Base-by-base conservation (phyloP, 2,797 vertebrate genomes). In the Sylvia borin region DNA sequence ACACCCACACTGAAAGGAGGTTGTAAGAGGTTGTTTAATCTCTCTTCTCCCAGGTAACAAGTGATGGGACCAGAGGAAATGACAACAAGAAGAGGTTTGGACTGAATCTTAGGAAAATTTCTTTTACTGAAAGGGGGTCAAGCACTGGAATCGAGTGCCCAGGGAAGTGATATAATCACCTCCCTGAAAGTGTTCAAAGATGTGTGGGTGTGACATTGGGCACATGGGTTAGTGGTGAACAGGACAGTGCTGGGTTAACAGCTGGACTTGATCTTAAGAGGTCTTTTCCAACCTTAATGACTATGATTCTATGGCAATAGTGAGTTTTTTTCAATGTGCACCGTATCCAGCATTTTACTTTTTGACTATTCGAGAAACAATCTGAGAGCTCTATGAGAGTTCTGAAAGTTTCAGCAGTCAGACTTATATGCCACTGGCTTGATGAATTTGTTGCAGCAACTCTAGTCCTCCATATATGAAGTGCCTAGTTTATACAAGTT, bases 401-500 rank as follows among this genome's bases (percentile, higher is more conserved):
- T 54, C 36, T 32, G 22, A 50, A 12, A 84, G 31, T 89, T 64
- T 47, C 43, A 82, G 54, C 34, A 55, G 12, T 29, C 61, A 79
- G 64, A 55, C 18, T 74, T 71, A 21, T 0, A 60, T 8, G 19
- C 18, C 21, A 60, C 29, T n/a, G 45, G 29, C 60, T 53, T 60
- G 24, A 71, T 17, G 7, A 73, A 71, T 34, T 65, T 17, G 43
- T 8, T 19, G 14, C 32, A 71, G 78, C 32, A 82, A 55, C 18
- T 50, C 43, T 5, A 77, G 38, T 29, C 32, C 42, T 29, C 43
- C 27, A 26, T 10, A 82, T 53, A 57, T 7, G 19, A 89, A 73
- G 19, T 21, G 25, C 11, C 7, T 31, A 8, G 5, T 34, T 67
- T n/a, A 84, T 0, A 3, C 2, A 1, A 79, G 50, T 10, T 67